Conservation (phyloP, 1,140 invertebrate species). For the Bactericera cockerelli region DNA sequence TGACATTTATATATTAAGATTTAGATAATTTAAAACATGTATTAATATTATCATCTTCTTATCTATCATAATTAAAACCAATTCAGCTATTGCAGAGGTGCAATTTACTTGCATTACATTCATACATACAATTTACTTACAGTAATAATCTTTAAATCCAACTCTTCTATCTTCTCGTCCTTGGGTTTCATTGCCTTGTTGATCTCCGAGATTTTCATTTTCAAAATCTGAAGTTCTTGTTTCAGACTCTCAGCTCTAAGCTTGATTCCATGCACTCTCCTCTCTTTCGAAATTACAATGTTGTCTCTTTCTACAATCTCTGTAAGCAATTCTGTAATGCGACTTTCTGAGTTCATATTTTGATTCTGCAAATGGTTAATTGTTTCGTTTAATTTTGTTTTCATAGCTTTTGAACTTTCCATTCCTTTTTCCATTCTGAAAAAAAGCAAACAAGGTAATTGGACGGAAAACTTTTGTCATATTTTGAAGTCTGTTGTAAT, state of each 20-base stretch:
- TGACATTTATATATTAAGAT: no score
- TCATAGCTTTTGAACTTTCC: background rate
- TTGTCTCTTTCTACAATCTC: background rate
- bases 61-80: no score
- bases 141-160: background rate
- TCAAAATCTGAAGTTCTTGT: background rate
- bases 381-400: background rate
- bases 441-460: no score
- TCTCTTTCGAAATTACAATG: slow-evolving; percentile 14
- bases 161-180: slow-evolving; percentile 29
- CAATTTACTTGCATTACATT: no score
- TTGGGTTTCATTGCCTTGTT: slow-evolving; percentile 21
- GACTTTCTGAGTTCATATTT: background rate
- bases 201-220: background rate
- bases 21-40: no score
- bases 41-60: no score
- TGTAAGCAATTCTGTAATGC: background rate
- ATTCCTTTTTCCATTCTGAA: background rate
- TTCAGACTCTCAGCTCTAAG: background rate
- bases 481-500: no score
- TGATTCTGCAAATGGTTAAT: background rate
- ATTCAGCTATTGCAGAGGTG: no score
- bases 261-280: slow-evolving; percentile 24
- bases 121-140: no score
- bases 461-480: no score